These are phyloP conservation scores for Xestia c-nigrum DNA, from an alignment of 2,888 invertebrate species.

Conservation along the genomic window DNA sequence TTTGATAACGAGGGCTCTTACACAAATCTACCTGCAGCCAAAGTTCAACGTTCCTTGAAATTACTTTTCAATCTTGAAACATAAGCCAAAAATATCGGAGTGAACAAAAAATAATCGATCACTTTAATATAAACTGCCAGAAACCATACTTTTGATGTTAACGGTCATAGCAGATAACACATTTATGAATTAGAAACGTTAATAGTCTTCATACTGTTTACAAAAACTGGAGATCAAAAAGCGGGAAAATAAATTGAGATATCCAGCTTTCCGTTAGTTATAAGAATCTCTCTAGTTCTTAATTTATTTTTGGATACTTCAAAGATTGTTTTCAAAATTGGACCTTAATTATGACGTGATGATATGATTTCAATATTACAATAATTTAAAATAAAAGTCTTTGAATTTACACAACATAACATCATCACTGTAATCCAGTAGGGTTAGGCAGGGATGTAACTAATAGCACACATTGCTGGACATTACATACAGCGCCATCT, in stretches of 20 bases:
- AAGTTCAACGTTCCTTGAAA: slow-evolving; percentile 30
- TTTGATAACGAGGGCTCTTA: too few species aligned
- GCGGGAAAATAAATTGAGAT: slow-evolving; percentile 31
- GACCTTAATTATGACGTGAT: slow-evolving; percentile 7
- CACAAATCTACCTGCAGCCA: slow-evolving; percentile 11
- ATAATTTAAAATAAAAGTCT: background rate
- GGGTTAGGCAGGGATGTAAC: too few species aligned
- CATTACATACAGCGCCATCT: too few species aligned
- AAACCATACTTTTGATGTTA: slow-evolving; percentile 62
- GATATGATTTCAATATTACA: background rate
- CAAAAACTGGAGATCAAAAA: slow-evolving; percentile 63
- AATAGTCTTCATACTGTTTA: slow-evolving; percentile 60
- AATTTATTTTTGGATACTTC: slow-evolving; percentile 42
- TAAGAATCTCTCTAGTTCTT: slow-evolving; percentile 19
- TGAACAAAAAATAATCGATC: slow-evolving; percentile 46
- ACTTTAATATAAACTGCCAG: slow-evolving; percentile 54
- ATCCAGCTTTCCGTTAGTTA: slow-evolving; percentile 15
- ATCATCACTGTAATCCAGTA: too few species aligned
- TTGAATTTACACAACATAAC: background rate
- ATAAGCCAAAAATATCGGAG: slow-evolving; percentile 35
- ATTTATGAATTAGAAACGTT: slow-evolving; percentile 53
- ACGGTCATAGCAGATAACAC: slow-evolving; percentile 48
- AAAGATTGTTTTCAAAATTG: slow-evolving; percentile 38
- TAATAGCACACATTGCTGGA: too few species aligned
- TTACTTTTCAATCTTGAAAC: slow-evolving; percentile 26